These are phyloP conservation scores for Premnoplex brunnescens DNA, from an alignment of 2,797 vertebrate genomes.

Conservation along the genomic window DNA sequence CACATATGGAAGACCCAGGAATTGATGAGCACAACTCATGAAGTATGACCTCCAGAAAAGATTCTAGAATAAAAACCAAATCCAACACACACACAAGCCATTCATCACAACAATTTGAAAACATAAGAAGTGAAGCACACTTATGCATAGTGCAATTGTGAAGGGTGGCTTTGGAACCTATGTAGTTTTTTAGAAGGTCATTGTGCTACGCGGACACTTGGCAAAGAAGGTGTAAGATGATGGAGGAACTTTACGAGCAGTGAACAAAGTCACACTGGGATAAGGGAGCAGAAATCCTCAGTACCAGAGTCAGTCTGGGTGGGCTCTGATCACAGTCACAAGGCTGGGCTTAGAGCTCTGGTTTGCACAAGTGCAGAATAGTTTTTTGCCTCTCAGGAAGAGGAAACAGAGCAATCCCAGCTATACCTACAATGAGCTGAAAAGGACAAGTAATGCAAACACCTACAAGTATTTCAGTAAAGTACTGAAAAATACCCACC, in stretches of 20 bases:
- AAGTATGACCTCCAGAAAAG: background rate
- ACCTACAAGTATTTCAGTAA: background rate
- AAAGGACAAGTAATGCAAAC: background rate
- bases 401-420: background rate
- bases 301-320: background rate
- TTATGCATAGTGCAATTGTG: background rate
- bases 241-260: background rate
- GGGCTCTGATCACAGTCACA: background rate
- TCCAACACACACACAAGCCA: background rate
- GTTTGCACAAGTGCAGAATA: background rate
- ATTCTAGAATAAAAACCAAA: background rate
- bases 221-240: background rate
- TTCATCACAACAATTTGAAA: background rate
- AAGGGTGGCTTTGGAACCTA: background rate
- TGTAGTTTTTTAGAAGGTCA: background rate
- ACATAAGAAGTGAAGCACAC: background rate
- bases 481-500: background rate
- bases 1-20: background rate
- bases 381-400: background rate
- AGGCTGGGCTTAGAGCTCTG: background rate
- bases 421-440: background rate
- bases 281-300: background rate
- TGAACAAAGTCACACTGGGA: accelerated
- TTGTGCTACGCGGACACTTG: accelerated
- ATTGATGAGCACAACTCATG: background rate